Evolutionary conservation across 2,113 vertebrate genomes (phyloP), one percentile per base, ranked within the genome.

Genomic region (Pterocles gutturalis): DNA sequence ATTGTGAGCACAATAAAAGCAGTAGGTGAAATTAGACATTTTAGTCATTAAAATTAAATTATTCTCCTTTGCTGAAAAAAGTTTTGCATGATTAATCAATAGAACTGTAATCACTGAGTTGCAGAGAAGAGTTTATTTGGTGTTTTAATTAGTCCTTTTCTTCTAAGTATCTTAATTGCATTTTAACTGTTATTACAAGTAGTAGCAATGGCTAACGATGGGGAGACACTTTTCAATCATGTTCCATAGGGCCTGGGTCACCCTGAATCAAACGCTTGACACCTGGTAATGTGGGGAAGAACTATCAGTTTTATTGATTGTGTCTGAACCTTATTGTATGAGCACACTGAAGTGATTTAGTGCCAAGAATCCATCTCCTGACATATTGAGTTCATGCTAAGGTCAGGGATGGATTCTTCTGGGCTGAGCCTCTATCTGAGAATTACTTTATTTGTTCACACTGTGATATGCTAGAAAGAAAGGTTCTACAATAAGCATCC

Each of bases 31-130:
- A 14, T 9, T 57, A 78, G 33, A 61, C 15, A 12, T 57, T 88
- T 70, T 75, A 79, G 85, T 88, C 51, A 49, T 45, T 78, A 70
- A 92, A 91, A 21, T n/a, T n/a, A 81, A 89, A 43, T 53, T 73
- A 17, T 65, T 73, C 33, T 90, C 13, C 26, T 60, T 60, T 58
- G 19, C 15, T 83, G 46, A 58, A 75, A 78, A 25, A 71, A 11
- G 13, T 45, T 62, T 64, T 49, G 28, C 31, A 85, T 89, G 43
- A 67, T 83, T 66, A 71, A 86, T 79, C 29, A 43, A 19, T n/a
- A 54, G 17, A 87, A 72, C 29, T 73, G 29, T 41, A 84, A 83
- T 54, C 34, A 77, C 22, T 24, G n/a, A 81, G 38, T 71, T 89
- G 54, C 49, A 84, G 72, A 60, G 18, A 28, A 64, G 49, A 73